Conservation (phyloP, 2,113 vertebrate genomes). For the Cinclus cinclus region DNA sequence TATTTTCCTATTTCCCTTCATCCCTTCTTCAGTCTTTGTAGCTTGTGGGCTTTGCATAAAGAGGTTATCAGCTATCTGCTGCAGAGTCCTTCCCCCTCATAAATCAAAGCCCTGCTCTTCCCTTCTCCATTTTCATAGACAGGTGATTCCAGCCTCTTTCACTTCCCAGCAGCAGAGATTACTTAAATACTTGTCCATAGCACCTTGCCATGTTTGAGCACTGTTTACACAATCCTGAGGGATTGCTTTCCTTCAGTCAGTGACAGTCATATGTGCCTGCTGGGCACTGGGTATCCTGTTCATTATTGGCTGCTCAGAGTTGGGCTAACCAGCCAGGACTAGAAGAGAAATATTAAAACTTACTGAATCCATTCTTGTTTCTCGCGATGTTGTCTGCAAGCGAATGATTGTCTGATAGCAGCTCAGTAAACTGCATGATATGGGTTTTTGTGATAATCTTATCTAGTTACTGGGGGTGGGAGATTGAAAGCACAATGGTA, state of each 20-base stretch:
- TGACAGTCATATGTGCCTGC: background rate
- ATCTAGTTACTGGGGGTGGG: background rate
- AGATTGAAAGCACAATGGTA: background rate
- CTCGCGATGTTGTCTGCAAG: background rate
- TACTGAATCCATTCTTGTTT: background rate
- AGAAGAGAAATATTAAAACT: background rate
- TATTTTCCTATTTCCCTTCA: slow-evolving; percentile 20
- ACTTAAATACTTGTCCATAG: background rate
- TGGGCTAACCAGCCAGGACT: background rate
- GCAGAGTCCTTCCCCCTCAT: background rate
- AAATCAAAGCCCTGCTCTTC: background rate
- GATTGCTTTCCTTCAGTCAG: background rate
- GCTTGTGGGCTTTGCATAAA: background rate
- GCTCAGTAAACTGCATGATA: background rate
- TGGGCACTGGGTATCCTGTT: background rate
- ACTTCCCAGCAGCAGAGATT: background rate
- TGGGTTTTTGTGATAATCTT: fast-evolving
- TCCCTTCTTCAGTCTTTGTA: background rate
- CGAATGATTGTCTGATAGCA: background rate
- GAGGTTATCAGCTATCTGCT: background rate
- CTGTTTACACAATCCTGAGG: background rate
- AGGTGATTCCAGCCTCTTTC: background rate
- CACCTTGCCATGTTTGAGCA: background rate
- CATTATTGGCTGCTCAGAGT: background rate
- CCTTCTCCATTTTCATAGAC: background rate